Conservation (phyloP, 1,140 invertebrate species). For the Leptinotarsa defecta region DNA sequence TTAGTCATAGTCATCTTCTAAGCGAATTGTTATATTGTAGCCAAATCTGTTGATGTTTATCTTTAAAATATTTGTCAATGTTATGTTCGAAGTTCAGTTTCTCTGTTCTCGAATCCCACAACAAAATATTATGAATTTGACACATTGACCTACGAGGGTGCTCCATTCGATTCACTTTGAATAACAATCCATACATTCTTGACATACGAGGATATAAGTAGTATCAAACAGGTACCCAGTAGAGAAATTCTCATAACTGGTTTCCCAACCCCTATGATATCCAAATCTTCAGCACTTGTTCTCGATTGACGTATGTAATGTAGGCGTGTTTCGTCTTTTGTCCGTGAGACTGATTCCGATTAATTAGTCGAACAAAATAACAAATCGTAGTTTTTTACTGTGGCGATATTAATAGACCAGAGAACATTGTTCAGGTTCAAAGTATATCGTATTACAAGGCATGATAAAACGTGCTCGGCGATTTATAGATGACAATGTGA, state of each 20-base stretch:
- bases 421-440: neutral
- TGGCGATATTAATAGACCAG: neutral
- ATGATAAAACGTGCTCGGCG: neutral
- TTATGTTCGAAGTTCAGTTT: no score
- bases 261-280: conserved; percentile 8
- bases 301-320: neutral
- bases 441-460: conserved; percentile 2
- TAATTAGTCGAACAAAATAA: neutral
- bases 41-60: no score
- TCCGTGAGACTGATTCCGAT: conserved; percentile 1
- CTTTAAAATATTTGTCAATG: no score
- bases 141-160: no score
- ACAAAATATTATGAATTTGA: no score
- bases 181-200: no score
- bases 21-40: no score
- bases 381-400: conserved; percentile 1
- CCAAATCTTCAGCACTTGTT: conserved; percentile 1
- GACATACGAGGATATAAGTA: no score
- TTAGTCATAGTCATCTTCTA: no score
- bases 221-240: no score
- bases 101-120: no score
- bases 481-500: neutral
- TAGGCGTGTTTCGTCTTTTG: neutral
- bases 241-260: neutral
- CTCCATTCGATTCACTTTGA: no score